Evolutionary conservation across 2,797 vertebrate genomes (phyloP).

Genomic region (Zonotrichia albicollis): DNA sequence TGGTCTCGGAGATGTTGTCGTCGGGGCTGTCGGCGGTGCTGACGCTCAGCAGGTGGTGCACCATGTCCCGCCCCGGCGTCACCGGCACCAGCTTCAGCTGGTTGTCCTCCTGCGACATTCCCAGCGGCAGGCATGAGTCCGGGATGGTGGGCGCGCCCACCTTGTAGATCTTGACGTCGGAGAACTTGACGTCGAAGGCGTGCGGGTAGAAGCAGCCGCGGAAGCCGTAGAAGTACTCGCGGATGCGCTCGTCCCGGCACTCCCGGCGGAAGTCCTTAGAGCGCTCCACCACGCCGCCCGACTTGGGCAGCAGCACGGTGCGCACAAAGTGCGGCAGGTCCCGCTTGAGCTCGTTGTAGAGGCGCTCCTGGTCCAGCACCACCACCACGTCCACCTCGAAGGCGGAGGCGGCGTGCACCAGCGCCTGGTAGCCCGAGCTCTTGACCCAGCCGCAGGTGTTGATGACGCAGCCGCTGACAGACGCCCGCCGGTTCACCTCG

Average conservation of each 20-base stretch:
- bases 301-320: constrained; percentile 93
- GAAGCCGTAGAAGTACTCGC: constrained; percentile 97
- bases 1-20: constrained; percentile 79
- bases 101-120: constrained; percentile 98
- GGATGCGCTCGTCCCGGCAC: constrained; percentile 90
- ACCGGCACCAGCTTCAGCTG: constrained; percentile 96
- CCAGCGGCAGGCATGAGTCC: constrained; percentile 94
- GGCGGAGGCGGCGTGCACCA: constrained; percentile 95
- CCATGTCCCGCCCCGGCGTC: constrained; percentile 93
- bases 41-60: constrained; percentile 94
- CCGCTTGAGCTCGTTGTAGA: constrained; percentile 95
- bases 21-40: constrained; percentile 80
- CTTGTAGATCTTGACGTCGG: constrained; percentile 96
- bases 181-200: constrained; percentile 95
- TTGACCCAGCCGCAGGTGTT: constrained; percentile 99
- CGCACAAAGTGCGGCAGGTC: constrained; percentile 96
- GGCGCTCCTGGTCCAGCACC: constrained; percentile 95
- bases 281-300: constrained; percentile 92
- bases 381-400: constrained; percentile 97
- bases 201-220: constrained; percentile 92
- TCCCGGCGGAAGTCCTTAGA: constrained; percentile 96
- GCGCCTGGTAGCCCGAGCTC: constrained; percentile 95
- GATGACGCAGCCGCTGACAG: constrained; percentile 95
- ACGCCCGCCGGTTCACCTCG: constrained; percentile 93
- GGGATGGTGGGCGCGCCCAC: constrained; percentile 96